phyloP scores from a whole-genome alignment of 37 sponge, comb jelly and placozoan species.

The Haliclona indistincta region DNA sequence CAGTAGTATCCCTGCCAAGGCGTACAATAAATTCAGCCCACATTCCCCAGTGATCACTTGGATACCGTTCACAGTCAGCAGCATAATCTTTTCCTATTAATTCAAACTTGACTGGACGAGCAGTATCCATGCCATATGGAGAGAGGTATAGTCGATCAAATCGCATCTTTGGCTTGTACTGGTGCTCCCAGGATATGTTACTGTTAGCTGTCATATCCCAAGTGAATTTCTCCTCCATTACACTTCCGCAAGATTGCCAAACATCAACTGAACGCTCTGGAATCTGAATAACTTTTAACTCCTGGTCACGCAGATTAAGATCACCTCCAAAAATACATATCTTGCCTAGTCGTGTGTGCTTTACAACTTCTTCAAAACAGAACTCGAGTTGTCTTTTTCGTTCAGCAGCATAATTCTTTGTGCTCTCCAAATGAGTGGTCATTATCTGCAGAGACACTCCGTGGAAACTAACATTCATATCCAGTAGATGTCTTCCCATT shows the following conservation, averaged over 20 bases:
- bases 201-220: slow-evolving; percentile 70
- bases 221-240: slow-evolving; percentile 53
- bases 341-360: neutral
- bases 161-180: slow-evolving; percentile 36
- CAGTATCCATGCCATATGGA: neutral
- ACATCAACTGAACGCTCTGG: slow-evolving; percentile 55
- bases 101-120: slow-evolving; percentile 36
- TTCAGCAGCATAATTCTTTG: slow-evolving; percentile 34
- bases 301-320: slow-evolving; percentile 72
- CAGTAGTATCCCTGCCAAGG: slow-evolving; percentile 5
- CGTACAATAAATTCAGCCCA: slow-evolving; percentile 47
- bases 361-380: slow-evolving; percentile 30
- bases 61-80: slow-evolving; percentile 40
- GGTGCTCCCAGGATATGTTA: slow-evolving; percentile 43
- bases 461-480: slow-evolving; percentile 18
- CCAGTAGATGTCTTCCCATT: slow-evolving; percentile 75
- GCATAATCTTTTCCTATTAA: slow-evolving; percentile 69
- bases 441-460: slow-evolving; percentile 41
- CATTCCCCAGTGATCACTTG: slow-evolving; percentile 89
- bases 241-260: slow-evolving; percentile 67
- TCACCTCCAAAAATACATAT: slow-evolving; percentile 80
- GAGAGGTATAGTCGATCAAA: slow-evolving; percentile 71
- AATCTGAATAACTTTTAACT: slow-evolving; percentile 41
- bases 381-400: slow-evolving; percentile 51
- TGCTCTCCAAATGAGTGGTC: slow-evolving; percentile 84